Conservation (phyloP, 2,888 invertebrate genomes). For the Osmoderma eremita region DNA sequence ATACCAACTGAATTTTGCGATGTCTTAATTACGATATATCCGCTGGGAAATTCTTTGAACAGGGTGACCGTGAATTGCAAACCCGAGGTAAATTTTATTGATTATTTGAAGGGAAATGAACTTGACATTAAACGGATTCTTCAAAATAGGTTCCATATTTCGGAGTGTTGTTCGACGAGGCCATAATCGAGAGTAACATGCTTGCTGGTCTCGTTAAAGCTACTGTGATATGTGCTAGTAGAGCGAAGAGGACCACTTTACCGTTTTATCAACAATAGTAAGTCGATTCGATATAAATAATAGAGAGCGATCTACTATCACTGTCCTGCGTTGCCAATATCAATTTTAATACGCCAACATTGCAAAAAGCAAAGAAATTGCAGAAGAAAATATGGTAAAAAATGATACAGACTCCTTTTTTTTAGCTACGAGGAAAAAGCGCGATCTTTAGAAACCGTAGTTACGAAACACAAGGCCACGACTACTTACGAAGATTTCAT, state of each 20-base stretch:
- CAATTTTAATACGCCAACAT: no score
- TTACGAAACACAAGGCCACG: conserved; percentile 84
- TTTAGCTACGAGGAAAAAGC: conserved; percentile 91
- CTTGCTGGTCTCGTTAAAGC: conserved; percentile 88
- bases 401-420: no score
- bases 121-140: no score
- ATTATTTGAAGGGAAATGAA: background rate
- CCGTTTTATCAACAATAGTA: conserved; percentile 92
- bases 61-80: conserved; percentile 90
- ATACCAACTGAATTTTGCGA: conserved; percentile 99
- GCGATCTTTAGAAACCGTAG: conserved; percentile 84
- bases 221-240: conserved; percentile 91
- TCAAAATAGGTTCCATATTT: conserved; percentile 90
- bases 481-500: conserved; percentile 92
- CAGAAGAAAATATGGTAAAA: no score
- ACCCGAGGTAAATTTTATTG: conserved; percentile 74
- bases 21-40: conserved; percentile 96
- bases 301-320: no score
- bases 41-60: conserved; percentile 85
- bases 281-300: conserved; percentile 60
- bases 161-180: conserved; percentile 95
- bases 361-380: no score
- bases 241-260: conserved; percentile 89
- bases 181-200: conserved; percentile 76
- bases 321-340: conserved; percentile 17